Conservation (phyloP, 2,888 invertebrate genomes). For the Melanchra persicariae region DNA sequence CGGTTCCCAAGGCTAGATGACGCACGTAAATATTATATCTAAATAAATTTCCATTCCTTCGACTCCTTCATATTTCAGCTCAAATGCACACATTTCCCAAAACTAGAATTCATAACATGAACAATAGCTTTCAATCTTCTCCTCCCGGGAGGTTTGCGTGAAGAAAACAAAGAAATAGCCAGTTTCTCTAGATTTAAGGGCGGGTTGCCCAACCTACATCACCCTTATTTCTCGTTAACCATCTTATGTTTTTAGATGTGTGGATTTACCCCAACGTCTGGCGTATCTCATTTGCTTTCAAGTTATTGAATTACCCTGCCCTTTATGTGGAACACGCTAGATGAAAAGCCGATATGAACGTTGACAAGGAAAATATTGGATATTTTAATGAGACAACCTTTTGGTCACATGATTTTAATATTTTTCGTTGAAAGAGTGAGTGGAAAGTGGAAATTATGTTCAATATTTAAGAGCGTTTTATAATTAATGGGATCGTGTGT, state of each 20-base stretch:
- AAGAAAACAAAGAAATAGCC: constrained; percentile 55
- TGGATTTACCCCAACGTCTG: constrained; percentile 39
- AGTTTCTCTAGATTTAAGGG: constrained; percentile 58
- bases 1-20: too few species aligned
- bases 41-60: constrained; percentile 22
- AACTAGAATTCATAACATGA: constrained; percentile 58
- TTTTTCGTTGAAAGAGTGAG: constrained; percentile 15
- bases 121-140: constrained; percentile 57
- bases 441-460: constrained; percentile 32
- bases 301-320: constrained; percentile 61
- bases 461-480: constrained; percentile 23
- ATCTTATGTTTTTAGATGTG: constrained; percentile 62
- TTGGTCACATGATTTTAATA: constrained; percentile 41
- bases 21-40: background rate
- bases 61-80: constrained; percentile 7
- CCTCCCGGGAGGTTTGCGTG: constrained; percentile 37
- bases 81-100: constrained; percentile 25
- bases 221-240: constrained; percentile 54
- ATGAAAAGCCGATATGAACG: constrained; percentile 48
- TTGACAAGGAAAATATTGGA: constrained; percentile 63
- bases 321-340: constrained; percentile 38
- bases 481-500: constrained; percentile 23
- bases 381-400: constrained; percentile 59
- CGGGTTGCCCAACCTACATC: constrained; percentile 40
- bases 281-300: constrained; percentile 55